Percentiles rank a stretch among this genome's conserved stretches.
These are phyloP conservation scores for Proterorhinus semilunaris DNA, from an alignment of 2,113 vertebrate genomes.

Conservation along the genomic window DNA sequence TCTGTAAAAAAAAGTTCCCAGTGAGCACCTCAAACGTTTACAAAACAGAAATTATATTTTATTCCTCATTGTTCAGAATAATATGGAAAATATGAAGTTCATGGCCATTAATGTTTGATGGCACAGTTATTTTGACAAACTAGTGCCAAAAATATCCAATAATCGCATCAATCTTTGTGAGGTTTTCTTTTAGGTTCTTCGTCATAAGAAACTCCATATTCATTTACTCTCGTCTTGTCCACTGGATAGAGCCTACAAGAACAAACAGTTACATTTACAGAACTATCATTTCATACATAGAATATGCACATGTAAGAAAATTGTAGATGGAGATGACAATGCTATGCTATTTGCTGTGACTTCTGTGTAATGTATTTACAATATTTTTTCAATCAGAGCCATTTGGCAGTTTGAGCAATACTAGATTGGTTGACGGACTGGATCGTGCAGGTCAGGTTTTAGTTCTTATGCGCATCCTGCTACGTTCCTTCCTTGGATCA, in stretches of 20 bases:
- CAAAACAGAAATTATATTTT: neutral
- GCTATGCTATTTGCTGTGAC: too few relatives aligned
- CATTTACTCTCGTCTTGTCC: constrained; percentile 95
- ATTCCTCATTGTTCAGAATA: neutral
- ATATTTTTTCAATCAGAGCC: neutral
- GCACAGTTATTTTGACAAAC: neutral
- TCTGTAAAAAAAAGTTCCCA: neutral
- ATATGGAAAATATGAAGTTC: neutral
- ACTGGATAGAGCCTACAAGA: constrained; percentile 93
- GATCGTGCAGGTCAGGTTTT: too few relatives aligned
- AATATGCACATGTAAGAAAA: too few relatives aligned
- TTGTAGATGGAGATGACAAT: too few relatives aligned
- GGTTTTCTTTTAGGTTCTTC: constrained; percentile 82
- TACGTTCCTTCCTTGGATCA: too few relatives aligned
- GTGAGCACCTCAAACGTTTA: neutral
- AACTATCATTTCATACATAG: neutral
- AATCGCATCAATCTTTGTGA: constrained; percentile 74
- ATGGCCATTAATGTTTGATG: neutral
- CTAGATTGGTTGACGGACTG: too few relatives aligned
- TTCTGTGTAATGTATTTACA: too few relatives aligned
- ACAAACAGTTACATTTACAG: neutral
- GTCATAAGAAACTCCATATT: constrained; percentile 93
- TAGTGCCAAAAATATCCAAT: neutral
- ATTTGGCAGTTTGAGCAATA: neutral
- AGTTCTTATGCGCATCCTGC: too few relatives aligned